Conservation (phyloP, 2,113 vertebrate genomes). For the Cephalopterus ornatus region DNA sequence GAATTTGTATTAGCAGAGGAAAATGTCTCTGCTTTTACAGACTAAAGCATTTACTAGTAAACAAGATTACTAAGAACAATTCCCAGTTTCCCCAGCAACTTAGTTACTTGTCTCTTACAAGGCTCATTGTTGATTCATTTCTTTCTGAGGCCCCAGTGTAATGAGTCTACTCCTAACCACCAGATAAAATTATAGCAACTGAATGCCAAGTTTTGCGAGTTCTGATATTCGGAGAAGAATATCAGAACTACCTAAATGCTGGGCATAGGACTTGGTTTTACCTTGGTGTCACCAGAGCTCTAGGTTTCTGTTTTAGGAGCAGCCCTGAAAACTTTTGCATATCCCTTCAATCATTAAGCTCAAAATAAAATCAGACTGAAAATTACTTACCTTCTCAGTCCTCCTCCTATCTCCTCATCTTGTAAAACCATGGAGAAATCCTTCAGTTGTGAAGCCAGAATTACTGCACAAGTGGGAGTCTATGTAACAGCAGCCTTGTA, state of each 20-base stretch:
- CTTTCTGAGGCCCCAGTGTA: background rate
- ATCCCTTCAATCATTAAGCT: background rate
- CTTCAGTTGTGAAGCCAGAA: background rate
- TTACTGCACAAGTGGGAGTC: background rate
- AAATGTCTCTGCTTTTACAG: constrained; percentile 43
- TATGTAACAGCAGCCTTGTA: background rate
- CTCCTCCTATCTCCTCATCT: background rate
- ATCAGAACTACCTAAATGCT: background rate
- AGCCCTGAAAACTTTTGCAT: background rate
- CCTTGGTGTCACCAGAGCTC: background rate
- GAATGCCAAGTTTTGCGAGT: background rate
- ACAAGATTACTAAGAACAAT: constrained; percentile 62
- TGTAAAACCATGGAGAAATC: background rate
- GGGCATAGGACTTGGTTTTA: background rate
- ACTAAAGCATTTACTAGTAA: constrained; percentile 44
- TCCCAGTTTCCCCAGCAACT: constrained; percentile 59
- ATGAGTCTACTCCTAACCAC: background rate
- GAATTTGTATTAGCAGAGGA: constrained; percentile 58
- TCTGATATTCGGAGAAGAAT: background rate
- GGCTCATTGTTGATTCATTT: constrained; percentile 10
- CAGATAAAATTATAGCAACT: background rate
- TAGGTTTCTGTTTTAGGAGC: background rate
- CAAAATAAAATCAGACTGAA: background rate
- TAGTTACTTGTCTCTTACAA: constrained; percentile 52
- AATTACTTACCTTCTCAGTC: background rate